These are phyloP conservation scores for Arctia plantaginis DNA, from an alignment of 2,888 invertebrate genomes.

Conservation along the genomic window DNA sequence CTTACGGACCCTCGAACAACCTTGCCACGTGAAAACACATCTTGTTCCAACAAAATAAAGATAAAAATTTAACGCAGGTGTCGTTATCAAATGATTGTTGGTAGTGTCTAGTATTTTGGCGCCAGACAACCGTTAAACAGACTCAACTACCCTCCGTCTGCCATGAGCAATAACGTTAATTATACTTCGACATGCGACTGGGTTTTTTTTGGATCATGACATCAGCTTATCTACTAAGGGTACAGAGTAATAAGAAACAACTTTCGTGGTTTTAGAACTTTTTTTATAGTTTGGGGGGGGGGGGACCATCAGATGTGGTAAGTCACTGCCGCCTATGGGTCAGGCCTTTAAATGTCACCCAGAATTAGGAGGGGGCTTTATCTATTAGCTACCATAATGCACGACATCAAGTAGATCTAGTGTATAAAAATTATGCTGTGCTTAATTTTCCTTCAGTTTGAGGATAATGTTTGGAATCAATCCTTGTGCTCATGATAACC, in stretches of 20 bases:
- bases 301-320: too few species aligned
- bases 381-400: too few species aligned
- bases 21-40: conserved; percentile 26
- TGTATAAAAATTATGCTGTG: too few species aligned
- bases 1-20: conserved; percentile 40
- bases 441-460: not conserved
- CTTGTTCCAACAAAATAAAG: conserved; percentile 28
- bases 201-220: conserved; percentile 42
- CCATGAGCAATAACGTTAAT: conserved; percentile 57
- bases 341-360: too few species aligned
- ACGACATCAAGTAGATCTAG: too few species aligned
- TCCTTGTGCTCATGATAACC: not conserved
- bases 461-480: not conserved
- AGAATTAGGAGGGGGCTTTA: too few species aligned
- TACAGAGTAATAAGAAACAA: not conserved
- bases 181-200: conserved; percentile 56
- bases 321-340: too few species aligned
- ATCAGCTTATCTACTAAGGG: conserved; percentile 29
- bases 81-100: conserved; percentile 50
- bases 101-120: conserved; percentile 71
- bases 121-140: conserved; percentile 75
- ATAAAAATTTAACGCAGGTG: conserved; percentile 30
- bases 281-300: not conserved
- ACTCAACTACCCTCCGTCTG: conserved; percentile 59
- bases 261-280: not conserved